Evolutionary conservation across 2,797 vertebrate genomes (phyloP), one percentile per base, ranked within the genome.

Genomic region (Pantherophis alleghaniensis): DNA sequence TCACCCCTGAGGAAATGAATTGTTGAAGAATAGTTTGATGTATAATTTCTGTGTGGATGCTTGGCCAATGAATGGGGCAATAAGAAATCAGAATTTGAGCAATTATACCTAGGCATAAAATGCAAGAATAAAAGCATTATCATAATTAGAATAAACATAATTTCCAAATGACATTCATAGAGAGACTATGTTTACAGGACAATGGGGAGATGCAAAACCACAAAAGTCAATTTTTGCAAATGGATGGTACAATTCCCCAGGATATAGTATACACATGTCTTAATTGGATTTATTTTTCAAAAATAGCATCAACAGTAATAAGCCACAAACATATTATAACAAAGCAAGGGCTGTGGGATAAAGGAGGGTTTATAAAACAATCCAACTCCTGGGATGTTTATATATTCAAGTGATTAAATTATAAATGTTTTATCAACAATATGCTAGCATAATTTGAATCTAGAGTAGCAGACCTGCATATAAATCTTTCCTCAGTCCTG

Each of bases 71-170:
- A 94, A 90, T 57, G 91, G 93, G 28, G 57, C 18, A 90, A 9
- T 24, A 96, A 69, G 94, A 95, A 96, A 95, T 86, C 91, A 59
- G 63, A 60, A 92, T 95, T 95, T 95, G 90, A 90, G 56, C 94
- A 93, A 95, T 55, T 90, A 51, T 94, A 93, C 63, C 32, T 92
- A 42, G 92, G 87, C 20, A 86, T 94, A 59, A 53, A 90, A 92
- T 94, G 88, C 9, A 26, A 88, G 55, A 87, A 93, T 74, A 22
- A 93, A 59, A 89, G 59, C 74, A 59, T 57, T 63, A 88, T 88
- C 93, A 94, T 94, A 92, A 93, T 90, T 20, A 92, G 14, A 3
- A 0, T 86, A 79, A 79, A 42, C 94, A 92, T 91, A 88, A 4
- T 93, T 83, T 18, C 63, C 16, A 5, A 93, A 88, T 89, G 89